Evolutionary conservation across 1,140 invertebrate species (phyloP), one percentile per base, ranked within the genome.

Genomic region (Drosophila guanche): DNA sequence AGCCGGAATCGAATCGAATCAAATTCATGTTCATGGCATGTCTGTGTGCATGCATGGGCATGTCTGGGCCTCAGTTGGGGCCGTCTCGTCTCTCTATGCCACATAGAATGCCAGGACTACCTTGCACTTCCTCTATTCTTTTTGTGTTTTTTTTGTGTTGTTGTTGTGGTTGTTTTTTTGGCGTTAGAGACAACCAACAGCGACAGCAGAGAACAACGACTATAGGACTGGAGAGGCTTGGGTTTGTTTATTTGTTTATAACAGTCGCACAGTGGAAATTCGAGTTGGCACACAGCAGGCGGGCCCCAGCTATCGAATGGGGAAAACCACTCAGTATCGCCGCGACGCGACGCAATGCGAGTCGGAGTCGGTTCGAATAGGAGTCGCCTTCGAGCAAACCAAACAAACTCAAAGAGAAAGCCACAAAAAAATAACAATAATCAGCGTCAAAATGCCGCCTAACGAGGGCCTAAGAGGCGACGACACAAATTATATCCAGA

Each of bases 191-290:
- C 75, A 75, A 74, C 60, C 56, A 43, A 60, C 22, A 59, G 23
- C 14, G 33, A 40, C 16, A 50, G 14, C 23, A 12, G 40, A 48
- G 29, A 58, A 48, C 27, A 25, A 22, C 22, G 37, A 5, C 12
- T 29, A 52, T 27, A 29, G 29, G 33, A 22, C 22, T 57, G 22
- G 51, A 54, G 41, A 37, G 66, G 40, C 22, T 10, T 37, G 33
- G 60, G 37, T 56, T 80, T 85, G 81, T 86, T 80, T 80, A 80
- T 86, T 77, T 80, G 65, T 74, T 85, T 84, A 76, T 69, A 79
- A 79, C 80, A 84, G 67, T 74, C 46, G 55, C 46, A 27, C 42
- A 45, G 54, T 75, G 71, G 62, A 67, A 67, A 69, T 69, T 69
- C 63, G 63, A 69, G 66, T 68, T 68, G 66, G 66, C 63, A 68